These are phyloP conservation scores for Sebastes minor DNA, from an alignment of 2,797 vertebrate genomes.

Conservation along the genomic window DNA sequence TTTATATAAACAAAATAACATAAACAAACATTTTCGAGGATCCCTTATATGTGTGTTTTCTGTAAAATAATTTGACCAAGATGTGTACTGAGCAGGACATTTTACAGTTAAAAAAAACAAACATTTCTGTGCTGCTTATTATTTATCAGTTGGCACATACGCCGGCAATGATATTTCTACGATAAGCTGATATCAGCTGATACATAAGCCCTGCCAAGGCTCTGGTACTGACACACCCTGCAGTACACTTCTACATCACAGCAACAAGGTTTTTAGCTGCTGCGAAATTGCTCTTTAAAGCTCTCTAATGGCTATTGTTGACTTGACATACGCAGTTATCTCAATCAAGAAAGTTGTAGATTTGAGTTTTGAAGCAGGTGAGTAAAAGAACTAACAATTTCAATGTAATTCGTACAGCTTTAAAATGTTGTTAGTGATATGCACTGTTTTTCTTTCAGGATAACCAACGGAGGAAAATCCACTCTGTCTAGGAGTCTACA, in stretches of 20 bases:
- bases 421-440: neutral
- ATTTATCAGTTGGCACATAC: neutral
- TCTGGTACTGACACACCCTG: neutral
- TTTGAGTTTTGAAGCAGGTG: no score
- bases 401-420: neutral
- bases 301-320: neutral
- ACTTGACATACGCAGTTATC: neutral
- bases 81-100: neutral
- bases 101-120: neutral
- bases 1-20: neutral
- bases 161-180: neutral
- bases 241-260: neutral
- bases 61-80: neutral
- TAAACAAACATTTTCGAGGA: neutral
- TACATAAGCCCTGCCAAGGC: neutral
- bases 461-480: conserved; percentile 95
- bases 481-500: conserved; percentile 87
- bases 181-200: neutral
- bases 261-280: neutral
- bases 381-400: neutral
- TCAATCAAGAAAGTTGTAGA: neutral
- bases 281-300: neutral
- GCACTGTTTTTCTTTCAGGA: conserved; percentile 66
- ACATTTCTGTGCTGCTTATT: neutral
- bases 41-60: neutral